Evolutionary conservation across 2,888 invertebrate species (phyloP).

Genomic region (Tetragonula carbonaria): DNA sequence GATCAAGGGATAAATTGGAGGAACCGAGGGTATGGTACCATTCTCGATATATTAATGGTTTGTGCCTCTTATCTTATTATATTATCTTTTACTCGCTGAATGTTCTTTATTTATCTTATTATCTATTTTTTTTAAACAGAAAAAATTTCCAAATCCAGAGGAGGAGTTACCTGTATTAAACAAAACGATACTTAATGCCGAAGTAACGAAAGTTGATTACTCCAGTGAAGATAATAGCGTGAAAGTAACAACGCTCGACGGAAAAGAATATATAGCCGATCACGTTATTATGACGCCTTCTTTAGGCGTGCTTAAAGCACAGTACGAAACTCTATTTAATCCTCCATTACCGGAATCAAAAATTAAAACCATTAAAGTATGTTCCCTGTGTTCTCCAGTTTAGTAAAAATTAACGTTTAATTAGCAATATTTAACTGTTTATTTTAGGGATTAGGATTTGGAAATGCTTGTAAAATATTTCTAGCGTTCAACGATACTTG

Average conservation of each 20-base stretch:
- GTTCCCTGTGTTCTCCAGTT: not conserved
- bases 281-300: slow-evolving; percentile 89
- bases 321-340: slow-evolving; percentile 85
- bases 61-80: not conserved
- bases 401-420: no score
- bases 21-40: slow-evolving; percentile 71
- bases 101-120: not conserved
- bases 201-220: slow-evolving; percentile 76
- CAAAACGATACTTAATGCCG: slow-evolving; percentile 72
- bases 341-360: slow-evolving; percentile 86
- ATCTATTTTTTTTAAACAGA: slow-evolving; percentile 60
- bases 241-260: slow-evolving; percentile 83
- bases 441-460: slow-evolving; percentile 86
- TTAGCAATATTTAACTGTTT: not conserved
- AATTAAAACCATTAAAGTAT: slow-evolving; percentile 85
- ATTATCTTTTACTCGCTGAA: not conserved
- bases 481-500: slow-evolving; percentile 87
- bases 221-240: slow-evolving; percentile 55
- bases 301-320: slow-evolving; percentile 88
- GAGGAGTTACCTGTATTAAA: slow-evolving; percentile 76
- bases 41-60: slow-evolving; percentile 79
- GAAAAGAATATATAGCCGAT: slow-evolving; percentile 85
- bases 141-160: slow-evolving; percentile 75
- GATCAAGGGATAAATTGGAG: slow-evolving; percentile 76
- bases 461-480: slow-evolving; percentile 89